Conservation (phyloP, 2,113 vertebrate species). For the Siniperca knerii region DNA sequence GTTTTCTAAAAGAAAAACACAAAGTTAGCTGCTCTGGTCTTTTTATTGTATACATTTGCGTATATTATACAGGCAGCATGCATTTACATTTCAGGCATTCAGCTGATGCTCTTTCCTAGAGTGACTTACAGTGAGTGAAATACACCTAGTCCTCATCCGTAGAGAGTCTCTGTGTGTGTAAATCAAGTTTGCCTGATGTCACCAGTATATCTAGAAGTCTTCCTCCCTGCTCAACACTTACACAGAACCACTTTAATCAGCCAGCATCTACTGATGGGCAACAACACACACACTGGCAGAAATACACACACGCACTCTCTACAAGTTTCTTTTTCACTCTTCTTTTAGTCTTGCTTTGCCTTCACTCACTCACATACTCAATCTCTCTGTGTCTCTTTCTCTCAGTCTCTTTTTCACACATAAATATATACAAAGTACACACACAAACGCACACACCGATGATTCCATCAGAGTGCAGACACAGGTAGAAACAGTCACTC, state of each 20-base stretch:
- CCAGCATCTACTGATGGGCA: slow-evolving; percentile 46
- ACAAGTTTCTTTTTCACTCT: slow-evolving; percentile 39
- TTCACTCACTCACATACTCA: background rate
- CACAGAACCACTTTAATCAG: slow-evolving; percentile 78
- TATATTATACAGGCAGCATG: slow-evolving; percentile 46
- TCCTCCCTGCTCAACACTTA: slow-evolving; percentile 8
- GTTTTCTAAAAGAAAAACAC: slow-evolving; percentile 43
- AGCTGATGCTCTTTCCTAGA: slow-evolving; percentile 41
- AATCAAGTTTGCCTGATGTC: slow-evolving; percentile 63
- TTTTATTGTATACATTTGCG: slow-evolving; percentile 54
- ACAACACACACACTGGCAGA: slow-evolving; percentile 28
- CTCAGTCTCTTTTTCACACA: background rate
- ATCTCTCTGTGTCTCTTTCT: slow-evolving; percentile 29
- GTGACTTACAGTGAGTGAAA: slow-evolving; percentile 16
- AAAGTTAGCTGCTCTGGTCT: slow-evolving; percentile 8
- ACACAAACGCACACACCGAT: slow-evolving; percentile 9
- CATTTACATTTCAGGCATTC: slow-evolving; percentile 74
- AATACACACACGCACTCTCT: background rate
- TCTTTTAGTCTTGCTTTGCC: slow-evolving; percentile 27
- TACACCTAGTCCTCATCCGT: slow-evolving; percentile 30
- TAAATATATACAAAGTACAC: background rate
- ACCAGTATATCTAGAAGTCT: slow-evolving; percentile 15
- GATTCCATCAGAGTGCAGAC: slow-evolving; percentile 66
- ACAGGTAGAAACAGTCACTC: slow-evolving; percentile 70
- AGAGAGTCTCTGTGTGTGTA: slow-evolving; percentile 42